Percentiles rank a stretch among this genome's conserved stretches.
phyloP scores from a whole-genome alignment of 2,113 vertebrate species.

The Perognathus longimembris region DNA sequence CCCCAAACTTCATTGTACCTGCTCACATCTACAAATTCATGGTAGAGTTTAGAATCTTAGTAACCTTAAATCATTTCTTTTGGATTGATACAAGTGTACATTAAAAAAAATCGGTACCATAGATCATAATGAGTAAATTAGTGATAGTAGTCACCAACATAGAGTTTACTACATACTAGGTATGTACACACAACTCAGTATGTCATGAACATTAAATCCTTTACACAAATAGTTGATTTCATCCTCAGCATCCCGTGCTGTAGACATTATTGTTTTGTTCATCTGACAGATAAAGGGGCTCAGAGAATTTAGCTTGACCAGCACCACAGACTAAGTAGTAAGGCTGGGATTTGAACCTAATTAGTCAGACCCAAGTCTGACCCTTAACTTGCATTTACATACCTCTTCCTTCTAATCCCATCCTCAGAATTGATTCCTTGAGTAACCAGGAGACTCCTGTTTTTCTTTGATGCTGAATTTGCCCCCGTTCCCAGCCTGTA shows the following conservation, averaged over 20 bases:
- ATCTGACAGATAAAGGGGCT: neutral
- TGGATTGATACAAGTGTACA: slow-evolving; percentile 19
- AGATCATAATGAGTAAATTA: neutral
- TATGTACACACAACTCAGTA: neutral
- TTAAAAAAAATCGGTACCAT: neutral
- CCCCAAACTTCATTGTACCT: neutral
- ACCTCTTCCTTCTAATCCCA: neutral
- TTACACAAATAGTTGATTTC: neutral
- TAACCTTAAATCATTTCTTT: slow-evolving; percentile 22
- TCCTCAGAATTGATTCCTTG: neutral
- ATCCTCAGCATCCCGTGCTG: neutral
- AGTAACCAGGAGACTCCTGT: neutral
- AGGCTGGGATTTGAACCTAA: neutral
- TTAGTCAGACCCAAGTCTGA: neutral
- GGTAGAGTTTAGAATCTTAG: neutral
- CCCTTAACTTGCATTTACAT: neutral
- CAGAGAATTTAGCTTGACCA: neutral
- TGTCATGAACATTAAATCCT: neutral
- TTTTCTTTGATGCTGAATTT: neutral
- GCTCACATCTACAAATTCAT: neutral
- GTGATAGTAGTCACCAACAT: neutral
- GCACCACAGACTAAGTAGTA: neutral
- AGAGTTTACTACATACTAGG: neutral
- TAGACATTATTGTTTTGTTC: neutral
- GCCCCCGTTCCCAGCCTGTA: no score